Percentiles rank a stretch among this genome's conserved stretches.
Conservation (phyloP, 2,113 vertebrate genomes). For the Thinocorus orbignyianus region DNA sequence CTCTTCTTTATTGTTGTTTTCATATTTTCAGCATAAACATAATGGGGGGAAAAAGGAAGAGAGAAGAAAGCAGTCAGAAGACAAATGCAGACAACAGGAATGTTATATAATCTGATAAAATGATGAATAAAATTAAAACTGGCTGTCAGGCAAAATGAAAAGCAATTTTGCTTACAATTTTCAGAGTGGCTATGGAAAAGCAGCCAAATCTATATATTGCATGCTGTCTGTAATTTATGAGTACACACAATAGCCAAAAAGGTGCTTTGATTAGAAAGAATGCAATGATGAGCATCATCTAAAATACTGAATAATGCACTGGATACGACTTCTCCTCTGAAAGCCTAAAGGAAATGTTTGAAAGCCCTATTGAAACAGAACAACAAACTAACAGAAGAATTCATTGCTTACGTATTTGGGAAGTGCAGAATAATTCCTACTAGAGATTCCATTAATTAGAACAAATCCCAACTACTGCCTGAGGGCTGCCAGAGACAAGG, state of each 20-base stretch:
- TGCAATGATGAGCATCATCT: background rate
- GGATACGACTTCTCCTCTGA: background rate
- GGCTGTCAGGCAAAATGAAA: conserved; percentile 79
- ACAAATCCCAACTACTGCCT: conserved; percentile 54
- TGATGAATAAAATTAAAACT: conserved; percentile 81
- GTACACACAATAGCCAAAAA: conserved; percentile 45
- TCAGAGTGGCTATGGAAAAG: conserved; percentile 59
- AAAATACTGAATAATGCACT: conserved; percentile 11
- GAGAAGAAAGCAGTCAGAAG: conserved; percentile 53
- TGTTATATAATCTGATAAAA: conserved; percentile 76
- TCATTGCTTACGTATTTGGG: conserved; percentile 23
- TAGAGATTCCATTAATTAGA: conserved; percentile 66
- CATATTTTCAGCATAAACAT: conserved; percentile 74
- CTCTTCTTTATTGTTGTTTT: conserved; percentile 78
- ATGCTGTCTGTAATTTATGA: conserved; percentile 42
- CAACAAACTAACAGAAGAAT: conserved; percentile 14
- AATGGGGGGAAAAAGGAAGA: conserved; percentile 34
- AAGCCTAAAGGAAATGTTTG: conserved; percentile 39
- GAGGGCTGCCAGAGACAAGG: conserved; percentile 55
- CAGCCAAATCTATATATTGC: conserved; percentile 63
- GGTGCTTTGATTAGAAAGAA: conserved; percentile 52
- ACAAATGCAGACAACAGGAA: conserved; percentile 67
- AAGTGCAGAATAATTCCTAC: conserved; percentile 56
- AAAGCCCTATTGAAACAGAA: conserved; percentile 33
- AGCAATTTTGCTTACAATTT: conserved; percentile 76